phyloP scores from a whole-genome alignment of 1,140 invertebrate species.

The Leguminivora glycinivorella region DNA sequence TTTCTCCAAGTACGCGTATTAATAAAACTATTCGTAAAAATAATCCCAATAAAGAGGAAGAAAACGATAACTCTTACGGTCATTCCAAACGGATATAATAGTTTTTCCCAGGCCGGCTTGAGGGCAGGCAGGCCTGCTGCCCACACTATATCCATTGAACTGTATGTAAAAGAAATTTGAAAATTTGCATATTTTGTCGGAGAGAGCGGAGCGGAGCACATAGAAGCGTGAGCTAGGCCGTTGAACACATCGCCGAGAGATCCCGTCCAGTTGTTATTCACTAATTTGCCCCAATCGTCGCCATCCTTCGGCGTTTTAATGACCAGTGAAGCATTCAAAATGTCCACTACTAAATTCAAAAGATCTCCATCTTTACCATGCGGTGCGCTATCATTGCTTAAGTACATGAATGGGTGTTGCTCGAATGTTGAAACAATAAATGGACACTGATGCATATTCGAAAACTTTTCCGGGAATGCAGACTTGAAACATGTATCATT shows the following conservation, averaged over 20 bases:
- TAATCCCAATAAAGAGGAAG: constrained; percentile 46
- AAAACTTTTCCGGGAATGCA: constrained; percentile 46
- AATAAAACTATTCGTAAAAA: constrained; percentile 40
- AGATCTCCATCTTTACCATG: constrained; percentile 53
- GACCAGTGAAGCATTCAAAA: constrained; percentile 51
- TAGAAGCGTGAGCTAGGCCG: constrained; percentile 45
- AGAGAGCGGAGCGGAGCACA: constrained; percentile 51
- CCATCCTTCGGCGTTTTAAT: constrained; percentile 41
- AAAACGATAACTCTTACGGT: constrained; percentile 44
- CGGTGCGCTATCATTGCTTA: constrained; percentile 41
- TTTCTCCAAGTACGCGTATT: constrained; percentile 43
- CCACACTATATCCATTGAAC: constrained; percentile 62
- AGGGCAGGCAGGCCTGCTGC: constrained; percentile 41
- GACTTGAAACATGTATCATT: constrained; percentile 49
- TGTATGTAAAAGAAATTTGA: constrained; percentile 57
- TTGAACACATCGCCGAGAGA: constrained; percentile 59
- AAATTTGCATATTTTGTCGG: constrained; percentile 53
- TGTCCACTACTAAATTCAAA: constrained; percentile 42
- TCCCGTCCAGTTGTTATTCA: constrained; percentile 58
- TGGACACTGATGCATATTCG: constrained; percentile 50
- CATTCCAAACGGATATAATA: constrained; percentile 49
- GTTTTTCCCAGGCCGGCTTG: constrained; percentile 54
- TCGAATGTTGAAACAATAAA: constrained; percentile 55
- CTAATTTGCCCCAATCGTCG: constrained; percentile 45
- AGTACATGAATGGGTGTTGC: constrained; percentile 59